These are phyloP conservation scores for Sinotaia quadrata DNA, from an alignment of 2,888 invertebrate genomes.

Conservation along the genomic window DNA sequence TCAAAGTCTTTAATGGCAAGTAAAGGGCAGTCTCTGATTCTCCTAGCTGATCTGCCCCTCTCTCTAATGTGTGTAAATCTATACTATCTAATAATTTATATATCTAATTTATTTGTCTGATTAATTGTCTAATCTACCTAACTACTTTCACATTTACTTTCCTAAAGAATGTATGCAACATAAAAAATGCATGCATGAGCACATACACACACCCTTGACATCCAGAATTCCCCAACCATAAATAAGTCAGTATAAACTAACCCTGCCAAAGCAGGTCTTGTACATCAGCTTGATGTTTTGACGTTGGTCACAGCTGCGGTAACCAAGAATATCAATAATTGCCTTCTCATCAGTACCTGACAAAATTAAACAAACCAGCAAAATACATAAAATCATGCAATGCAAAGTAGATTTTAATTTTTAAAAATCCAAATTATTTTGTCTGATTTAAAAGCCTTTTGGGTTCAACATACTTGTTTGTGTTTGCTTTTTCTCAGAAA, in stretches of 20 bases:
- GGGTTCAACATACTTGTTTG: not conserved
- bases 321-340: constrained; percentile 67
- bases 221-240: not conserved
- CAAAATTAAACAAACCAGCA: not conserved
- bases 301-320: constrained; percentile 64
- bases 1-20: no score
- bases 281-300: constrained; percentile 67
- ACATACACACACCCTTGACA: not conserved
- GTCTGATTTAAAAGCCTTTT: no score
- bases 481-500: no score
- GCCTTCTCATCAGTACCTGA: constrained; percentile 71
- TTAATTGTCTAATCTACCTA: not conserved
- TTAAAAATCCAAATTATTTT: no score
- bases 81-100: no score
- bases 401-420: no score
- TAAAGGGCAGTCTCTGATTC: no score
- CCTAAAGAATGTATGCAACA: not conserved
- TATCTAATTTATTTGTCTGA: not conserved
- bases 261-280: constrained; percentile 67
- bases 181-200: not conserved
- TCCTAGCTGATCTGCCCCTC: no score
- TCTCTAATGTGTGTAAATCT: no score
- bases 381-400: not conserved
- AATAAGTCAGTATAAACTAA: constrained; percentile 34
- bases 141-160: not conserved